phyloP scores from a whole-genome alignment of 2,797 vertebrate genomes.

The Clamator glandarius region DNA sequence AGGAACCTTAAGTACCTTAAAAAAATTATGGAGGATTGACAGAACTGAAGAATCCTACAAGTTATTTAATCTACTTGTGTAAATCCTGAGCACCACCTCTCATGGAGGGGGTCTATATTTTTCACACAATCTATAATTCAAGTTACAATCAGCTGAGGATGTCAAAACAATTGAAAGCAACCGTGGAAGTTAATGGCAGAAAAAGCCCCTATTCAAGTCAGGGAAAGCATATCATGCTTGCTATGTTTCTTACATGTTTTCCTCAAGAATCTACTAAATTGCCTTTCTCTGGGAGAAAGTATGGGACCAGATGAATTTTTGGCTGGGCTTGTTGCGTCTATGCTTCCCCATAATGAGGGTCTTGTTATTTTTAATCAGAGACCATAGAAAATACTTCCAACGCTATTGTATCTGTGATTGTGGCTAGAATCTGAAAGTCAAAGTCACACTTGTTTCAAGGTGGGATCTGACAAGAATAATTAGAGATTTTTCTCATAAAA shows the following conservation, averaged over 20 bases:
- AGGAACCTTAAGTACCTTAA: neutral
- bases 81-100: neutral
- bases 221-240: neutral
- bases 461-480: neutral
- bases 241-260: neutral
- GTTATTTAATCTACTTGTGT: neutral
- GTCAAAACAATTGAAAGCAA: neutral
- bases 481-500: neutral
- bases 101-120: accelerated
- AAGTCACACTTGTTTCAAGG: neutral
- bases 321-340: neutral
- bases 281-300: neutral
- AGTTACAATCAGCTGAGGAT: neutral
- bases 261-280: neutral
- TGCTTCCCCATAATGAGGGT: neutral
- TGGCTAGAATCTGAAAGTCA: neutral
- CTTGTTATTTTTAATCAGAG: neutral
- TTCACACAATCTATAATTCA: neutral
- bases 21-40: neutral
- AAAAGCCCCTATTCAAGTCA: neutral
- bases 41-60: neutral
- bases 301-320: neutral
- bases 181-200: neutral
- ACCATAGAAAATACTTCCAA: neutral
- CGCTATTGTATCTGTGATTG: neutral